These are phyloP conservation scores for Lasioglossum baleicum DNA, from an alignment of 1,140 invertebrate species.

Conservation along the genomic window DNA sequence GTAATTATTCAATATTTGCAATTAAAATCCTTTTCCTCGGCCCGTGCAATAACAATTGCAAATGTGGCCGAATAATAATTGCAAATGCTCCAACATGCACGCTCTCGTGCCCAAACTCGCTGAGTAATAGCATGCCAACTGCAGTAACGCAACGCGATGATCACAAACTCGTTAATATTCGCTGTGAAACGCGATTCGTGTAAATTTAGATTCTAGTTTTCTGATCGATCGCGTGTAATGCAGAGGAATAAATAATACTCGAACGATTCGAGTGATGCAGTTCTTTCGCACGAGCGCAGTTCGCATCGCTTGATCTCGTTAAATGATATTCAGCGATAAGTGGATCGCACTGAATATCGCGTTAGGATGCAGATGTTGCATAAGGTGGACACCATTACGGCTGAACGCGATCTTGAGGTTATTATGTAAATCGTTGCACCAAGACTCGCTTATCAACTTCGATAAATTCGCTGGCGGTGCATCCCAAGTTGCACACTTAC, in stretches of 20 bases:
- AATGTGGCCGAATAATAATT: background rate
- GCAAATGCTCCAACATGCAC: background rate
- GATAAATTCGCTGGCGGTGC: background rate
- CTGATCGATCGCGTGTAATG: too few species aligned
- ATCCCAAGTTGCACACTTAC: background rate
- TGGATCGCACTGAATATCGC: conserved; percentile 17
- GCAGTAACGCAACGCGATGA: background rate
- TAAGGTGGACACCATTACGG: conserved; percentile 4
- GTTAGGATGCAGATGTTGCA: conserved; percentile 21
- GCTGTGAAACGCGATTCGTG: background rate
- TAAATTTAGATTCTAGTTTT: background rate
- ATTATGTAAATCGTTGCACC: background rate
- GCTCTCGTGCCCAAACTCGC: background rate
- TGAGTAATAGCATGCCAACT: background rate
- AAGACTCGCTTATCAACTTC: too few species aligned
- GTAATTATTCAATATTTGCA: background rate
- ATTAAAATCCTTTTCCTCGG: background rate
- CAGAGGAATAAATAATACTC: too few species aligned
- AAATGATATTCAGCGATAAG: conserved; percentile 26
- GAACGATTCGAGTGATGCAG: too few species aligned
- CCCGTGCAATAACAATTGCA: background rate
- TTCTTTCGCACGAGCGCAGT: too few species aligned
- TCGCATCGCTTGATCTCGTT: background rate
- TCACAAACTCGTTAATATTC: conserved; percentile 1
- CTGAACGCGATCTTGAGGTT: background rate